Conservation (phyloP, 2,797 vertebrate species). For the Chrysolophus pictus region DNA sequence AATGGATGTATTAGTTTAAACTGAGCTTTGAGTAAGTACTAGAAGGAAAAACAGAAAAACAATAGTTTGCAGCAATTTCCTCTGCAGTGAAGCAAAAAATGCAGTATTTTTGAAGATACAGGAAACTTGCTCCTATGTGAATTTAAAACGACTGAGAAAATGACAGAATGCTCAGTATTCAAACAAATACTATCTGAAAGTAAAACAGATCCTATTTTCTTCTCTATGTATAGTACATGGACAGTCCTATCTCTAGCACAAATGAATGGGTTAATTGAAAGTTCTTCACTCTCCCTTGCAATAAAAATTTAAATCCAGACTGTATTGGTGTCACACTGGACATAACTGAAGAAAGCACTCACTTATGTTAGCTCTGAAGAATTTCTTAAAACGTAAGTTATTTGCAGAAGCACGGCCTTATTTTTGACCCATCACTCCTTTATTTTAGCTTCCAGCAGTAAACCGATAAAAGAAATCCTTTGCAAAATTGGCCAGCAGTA, state of each 20-base stretch:
- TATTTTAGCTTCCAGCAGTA: background rate
- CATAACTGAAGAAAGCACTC: background rate
- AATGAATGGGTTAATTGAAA: background rate
- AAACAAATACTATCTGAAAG: background rate
- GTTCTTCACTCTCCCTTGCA: background rate
- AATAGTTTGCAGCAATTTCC: background rate
- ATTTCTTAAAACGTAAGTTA: background rate
- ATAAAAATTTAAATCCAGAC: background rate
- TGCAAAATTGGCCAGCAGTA: background rate
- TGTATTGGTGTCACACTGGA: background rate
- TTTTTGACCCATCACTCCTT: background rate
- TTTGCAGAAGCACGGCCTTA: background rate
- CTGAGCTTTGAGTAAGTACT: background rate
- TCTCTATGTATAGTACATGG: background rate
- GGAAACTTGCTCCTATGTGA: background rate
- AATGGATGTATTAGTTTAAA: background rate
- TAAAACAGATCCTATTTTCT: background rate
- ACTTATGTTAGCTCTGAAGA: background rate
- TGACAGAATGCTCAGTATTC: background rate
- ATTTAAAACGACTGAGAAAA: background rate
- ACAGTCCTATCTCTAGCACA: background rate
- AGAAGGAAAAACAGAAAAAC: slow-evolving; percentile 7
- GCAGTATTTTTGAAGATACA: background rate
- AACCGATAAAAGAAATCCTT: background rate
- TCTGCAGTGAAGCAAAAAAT: background rate